These are phyloP conservation scores for Bimastos eiseni DNA, from an alignment of 2,888 invertebrate species.

Conservation along the genomic window DNA sequence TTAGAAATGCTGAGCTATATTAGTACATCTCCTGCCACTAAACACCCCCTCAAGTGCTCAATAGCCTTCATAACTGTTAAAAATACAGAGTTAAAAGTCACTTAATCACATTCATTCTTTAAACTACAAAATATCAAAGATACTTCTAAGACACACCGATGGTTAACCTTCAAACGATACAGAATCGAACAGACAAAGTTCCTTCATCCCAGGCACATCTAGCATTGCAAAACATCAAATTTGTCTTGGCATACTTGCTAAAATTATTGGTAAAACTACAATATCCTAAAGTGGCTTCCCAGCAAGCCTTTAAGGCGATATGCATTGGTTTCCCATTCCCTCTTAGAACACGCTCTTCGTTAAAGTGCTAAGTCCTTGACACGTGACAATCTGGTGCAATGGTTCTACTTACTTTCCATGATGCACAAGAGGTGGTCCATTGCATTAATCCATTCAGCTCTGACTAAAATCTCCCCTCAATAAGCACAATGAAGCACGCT, in stretches of 20 bases:
- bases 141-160: background rate
- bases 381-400: background rate
- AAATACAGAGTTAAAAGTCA: background rate
- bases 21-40: background rate
- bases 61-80: background rate
- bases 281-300: background rate
- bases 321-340: too few species aligned
- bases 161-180: background rate
- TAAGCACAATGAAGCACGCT: background rate
- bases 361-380: too few species aligned
- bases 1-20: background rate
- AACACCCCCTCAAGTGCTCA: background rate
- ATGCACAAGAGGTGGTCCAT: background rate
- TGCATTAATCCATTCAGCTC: background rate
- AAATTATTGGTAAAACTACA: background rate
- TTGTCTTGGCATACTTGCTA: background rate
- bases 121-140: background rate
- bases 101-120: background rate
- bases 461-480: background rate
- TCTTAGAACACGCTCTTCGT: too few species aligned
- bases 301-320: background rate
- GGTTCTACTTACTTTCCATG: conserved; percentile 2
- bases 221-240: background rate
- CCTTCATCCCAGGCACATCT: background rate
- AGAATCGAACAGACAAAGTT: background rate